Conservation (phyloP, 2,113 vertebrate genomes). For the Alaudala cheleensis region DNA sequence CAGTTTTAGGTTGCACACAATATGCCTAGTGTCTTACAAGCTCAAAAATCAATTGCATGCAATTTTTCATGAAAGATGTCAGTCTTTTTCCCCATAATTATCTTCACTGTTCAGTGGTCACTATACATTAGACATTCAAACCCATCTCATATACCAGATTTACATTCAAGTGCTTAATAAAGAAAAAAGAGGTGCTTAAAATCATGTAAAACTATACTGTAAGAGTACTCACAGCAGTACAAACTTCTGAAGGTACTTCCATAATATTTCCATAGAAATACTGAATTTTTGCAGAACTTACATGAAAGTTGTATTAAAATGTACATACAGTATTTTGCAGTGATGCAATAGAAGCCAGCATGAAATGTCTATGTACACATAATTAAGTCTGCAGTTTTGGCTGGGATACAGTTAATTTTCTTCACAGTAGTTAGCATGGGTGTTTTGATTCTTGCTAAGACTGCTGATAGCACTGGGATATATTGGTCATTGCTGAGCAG, state of each 20-base stretch:
- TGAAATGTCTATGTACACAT: fast-evolving
- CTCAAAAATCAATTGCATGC: not conserved
- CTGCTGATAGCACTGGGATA: not conserved
- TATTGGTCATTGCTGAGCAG: not conserved
- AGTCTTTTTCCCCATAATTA: not conserved
- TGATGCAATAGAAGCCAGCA: not conserved
- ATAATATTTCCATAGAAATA: not conserved
- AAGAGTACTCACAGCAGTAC: not conserved
- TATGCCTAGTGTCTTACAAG: not conserved
- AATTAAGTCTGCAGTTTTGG: not conserved
- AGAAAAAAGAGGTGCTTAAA: not conserved
- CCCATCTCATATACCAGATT: not conserved
- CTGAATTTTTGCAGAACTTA: not conserved
- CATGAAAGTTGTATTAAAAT: not conserved
- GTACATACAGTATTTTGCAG: not conserved
- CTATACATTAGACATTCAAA: not conserved
- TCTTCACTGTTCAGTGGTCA: not conserved
- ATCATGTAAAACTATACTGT: not conserved
- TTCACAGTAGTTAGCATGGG: not conserved
- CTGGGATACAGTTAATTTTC: not conserved
- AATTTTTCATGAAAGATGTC: not conserved
- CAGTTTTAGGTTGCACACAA: not conserved
- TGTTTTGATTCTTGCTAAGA: not conserved
- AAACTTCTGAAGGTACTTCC: not conserved
- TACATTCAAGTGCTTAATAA: not conserved